Evolutionary conservation across 2,888 invertebrate genomes (phyloP), one percentile per base, ranked within the genome.

Genomic region (Lepidocyrtoides sp.): DNA sequence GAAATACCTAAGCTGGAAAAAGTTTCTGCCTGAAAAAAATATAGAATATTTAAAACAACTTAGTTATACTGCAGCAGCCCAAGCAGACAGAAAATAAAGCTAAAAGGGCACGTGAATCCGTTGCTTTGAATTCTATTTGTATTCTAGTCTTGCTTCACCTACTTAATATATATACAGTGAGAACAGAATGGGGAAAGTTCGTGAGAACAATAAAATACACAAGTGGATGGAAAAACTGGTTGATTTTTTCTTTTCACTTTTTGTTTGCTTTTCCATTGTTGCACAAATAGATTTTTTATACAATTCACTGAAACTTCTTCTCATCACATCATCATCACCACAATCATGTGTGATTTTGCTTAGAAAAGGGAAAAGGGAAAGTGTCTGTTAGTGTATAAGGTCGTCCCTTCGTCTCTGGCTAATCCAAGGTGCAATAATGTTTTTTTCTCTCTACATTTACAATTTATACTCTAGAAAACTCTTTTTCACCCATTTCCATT

Each of bases 201-300:
- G 32, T 32, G 32, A 32, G 63, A 17, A 29, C 14, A 60, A 60
- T 26, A 26, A 54, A 54, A 54, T 54, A 17, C 12, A 54, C 17
- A 54, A 54, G 54, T 17, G 20, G n/a, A n/a, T 3, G 20, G 17
- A 60, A 32, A 66, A 66, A 66, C 66, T 32, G 66, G 66, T 32
- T 66, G 29, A 66, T 7, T 32, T 32, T 60, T 66, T 66, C 17
- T 29, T 48, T 14, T 29, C 29, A 20, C 20, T 32, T n/a, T 36
- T 69, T 72, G 72, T 72, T 72, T 72, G 72, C 72, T 44, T 66
- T 41, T 3, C 7, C 41, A 12, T 72, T 41, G 44, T 72, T 44
- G 12, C 72, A 12, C 41, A 44, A 72, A 41, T 44, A 1, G 23
- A 12, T 32, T n/a, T 8, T 79, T 20, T 57, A 44, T 60, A 48